Percentiles rank a stretch among this genome's conserved stretches.
Evolutionary conservation across 2,797 vertebrate genomes (phyloP).

Genomic region (Arrhamphus sclerolepis): DNA sequence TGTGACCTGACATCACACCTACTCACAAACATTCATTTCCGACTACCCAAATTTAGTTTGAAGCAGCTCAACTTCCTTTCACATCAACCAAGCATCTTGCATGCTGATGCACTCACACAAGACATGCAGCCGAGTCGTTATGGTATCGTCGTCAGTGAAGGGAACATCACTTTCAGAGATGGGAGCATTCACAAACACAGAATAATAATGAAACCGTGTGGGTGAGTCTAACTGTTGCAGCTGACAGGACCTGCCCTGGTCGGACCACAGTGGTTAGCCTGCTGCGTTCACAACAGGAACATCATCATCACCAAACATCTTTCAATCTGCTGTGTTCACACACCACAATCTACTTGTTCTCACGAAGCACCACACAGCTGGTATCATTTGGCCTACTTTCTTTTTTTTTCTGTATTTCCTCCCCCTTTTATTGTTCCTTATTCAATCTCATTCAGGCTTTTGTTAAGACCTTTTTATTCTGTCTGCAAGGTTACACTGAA

Average conservation of each 20-base stretch:
- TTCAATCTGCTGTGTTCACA: conserved; percentile 50
- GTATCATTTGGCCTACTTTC: conserved; percentile 37
- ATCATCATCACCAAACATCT: conserved; percentile 53
- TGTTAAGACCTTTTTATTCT: no score
- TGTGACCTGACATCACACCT: conserved; percentile 42
- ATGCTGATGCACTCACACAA: conserved; percentile 8
- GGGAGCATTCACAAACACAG: conserved; percentile 19
- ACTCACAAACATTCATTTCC: conserved; percentile 20
- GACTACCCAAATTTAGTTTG: conserved; percentile 16
- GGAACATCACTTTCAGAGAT: conserved; percentile 42
- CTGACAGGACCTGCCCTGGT: conserved; percentile 49
- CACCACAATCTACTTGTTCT: conserved; percentile 48
- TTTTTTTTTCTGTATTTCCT: background rate
- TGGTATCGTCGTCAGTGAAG: conserved; percentile 45
- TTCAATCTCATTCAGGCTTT: no score
- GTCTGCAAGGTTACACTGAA: no score
- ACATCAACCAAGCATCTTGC: conserved; percentile 14
- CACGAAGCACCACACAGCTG: conserved; percentile 62
- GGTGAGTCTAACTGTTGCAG: conserved; percentile 61
- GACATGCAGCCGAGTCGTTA: conserved; percentile 32
- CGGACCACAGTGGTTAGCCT: conserved; percentile 53
- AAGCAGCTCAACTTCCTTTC: conserved; percentile 23
- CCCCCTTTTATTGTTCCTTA: no score
- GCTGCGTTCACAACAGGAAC: conserved; percentile 53
- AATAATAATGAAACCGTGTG: conserved; percentile 69